Base-by-base conservation (phyloP, 1,140 invertebrate species). In the Tetramorium parvispinum region DNA sequence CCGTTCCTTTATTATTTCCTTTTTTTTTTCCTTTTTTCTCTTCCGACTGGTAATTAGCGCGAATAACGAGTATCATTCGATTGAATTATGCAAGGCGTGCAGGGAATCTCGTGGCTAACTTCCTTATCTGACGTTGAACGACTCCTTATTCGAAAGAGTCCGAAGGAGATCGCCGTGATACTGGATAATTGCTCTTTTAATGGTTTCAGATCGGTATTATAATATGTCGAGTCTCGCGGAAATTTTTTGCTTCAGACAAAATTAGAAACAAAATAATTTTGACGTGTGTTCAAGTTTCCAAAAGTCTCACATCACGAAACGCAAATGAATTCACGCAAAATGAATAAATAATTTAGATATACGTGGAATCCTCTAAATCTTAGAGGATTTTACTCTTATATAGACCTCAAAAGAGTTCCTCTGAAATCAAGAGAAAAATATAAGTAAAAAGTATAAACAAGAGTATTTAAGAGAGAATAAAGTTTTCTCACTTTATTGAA, bases 1-100 rank as follows among this genome's bases (percentile, higher is more conserved):
- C 46, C 18, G 6, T 70, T 37, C 18, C 49, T 86, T 61, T 63
- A 16, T 55, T 18, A 10, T 43, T 46, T 21, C 7, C 71, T 68
- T 76, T 16, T 32, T 46, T 49, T 13, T 21, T 16, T 1, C 21
- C 21, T 24, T 66, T 53, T 71, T 73, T 85, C 37, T 57, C 21
- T 49, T 11, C 2, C 24, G 1, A 59, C 51, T 43, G 49, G 57
- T 75, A 89, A 88, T 89, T 86, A 40, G 46, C 66, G 27, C 59
- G 66, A 68, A 4, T 46, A 18, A 32, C 40, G 46, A 70, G 68
- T 77, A 88, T 88, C 40, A 49, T 49, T 51, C 27, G 40, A 46
- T 73, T 79, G 27, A 88, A 86, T 86, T 75, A 88, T 43, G 83
- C 81, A 76, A 78, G 59, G 43, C 32, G 21, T 6, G 18, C 16